phyloP scores from a whole-genome alignment of 2,113 vertebrate genomes.

The Crypturellus undulatus region DNA sequence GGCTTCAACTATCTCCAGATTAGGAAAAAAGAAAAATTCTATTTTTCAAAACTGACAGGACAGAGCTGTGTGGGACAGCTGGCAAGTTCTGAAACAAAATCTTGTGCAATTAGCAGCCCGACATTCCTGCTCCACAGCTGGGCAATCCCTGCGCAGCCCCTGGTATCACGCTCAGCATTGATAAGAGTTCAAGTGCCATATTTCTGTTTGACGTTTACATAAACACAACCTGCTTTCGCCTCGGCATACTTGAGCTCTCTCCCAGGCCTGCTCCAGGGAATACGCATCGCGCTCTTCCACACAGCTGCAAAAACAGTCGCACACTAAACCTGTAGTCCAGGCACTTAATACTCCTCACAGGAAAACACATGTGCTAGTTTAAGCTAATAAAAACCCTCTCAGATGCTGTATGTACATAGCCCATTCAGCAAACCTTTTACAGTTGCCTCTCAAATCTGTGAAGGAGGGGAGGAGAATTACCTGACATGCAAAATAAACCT shows the following conservation, averaged over 20 bases:
- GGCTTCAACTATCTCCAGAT: not conserved
- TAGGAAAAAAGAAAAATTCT: not conserved
- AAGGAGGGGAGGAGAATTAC: conserved; percentile 20
- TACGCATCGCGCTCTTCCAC: conserved; percentile 65
- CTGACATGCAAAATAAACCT: conserved; percentile 50
- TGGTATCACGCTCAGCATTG: not conserved
- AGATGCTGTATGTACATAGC: conserved; percentile 32
- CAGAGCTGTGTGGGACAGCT: not conserved
- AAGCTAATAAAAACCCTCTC: conserved; percentile 63
- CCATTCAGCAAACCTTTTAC: conserved; percentile 54
- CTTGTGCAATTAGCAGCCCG: not conserved
- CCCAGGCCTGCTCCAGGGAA: conserved; percentile 60
- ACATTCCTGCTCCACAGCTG: conserved; percentile 30
- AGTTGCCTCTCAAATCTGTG: conserved; percentile 45
- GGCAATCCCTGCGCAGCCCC: not conserved
- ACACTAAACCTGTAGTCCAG: conserved; percentile 65
- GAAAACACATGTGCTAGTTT: conserved; percentile 62
- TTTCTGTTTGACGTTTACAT: conserved; percentile 65
- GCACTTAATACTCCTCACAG: conserved; percentile 73
- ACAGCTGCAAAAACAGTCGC: conserved; percentile 75
- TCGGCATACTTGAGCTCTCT: conserved; percentile 55
- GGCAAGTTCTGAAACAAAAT: not conserved
- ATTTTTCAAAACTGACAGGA: not conserved
- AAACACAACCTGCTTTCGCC: conserved; percentile 64
- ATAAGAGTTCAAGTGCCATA: conserved; percentile 48